Evolutionary conservation across 92 coral and sea anemone species (phyloP), one percentile per base, ranked within the genome.

Genomic region (Parazoanthus darwini): DNA sequence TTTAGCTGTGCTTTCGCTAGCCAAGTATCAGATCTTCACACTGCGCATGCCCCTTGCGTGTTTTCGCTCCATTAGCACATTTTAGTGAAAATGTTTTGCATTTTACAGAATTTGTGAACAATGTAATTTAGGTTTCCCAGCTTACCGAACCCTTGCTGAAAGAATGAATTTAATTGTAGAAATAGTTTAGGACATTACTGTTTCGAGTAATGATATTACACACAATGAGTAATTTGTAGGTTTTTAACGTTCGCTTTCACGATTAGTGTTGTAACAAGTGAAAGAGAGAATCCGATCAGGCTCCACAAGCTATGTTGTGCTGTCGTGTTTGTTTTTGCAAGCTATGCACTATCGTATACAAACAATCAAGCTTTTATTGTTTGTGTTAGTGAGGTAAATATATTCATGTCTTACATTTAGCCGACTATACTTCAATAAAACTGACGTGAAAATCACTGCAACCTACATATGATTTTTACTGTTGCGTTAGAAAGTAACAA

Each of bases 311-410:
- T 18, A 76, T 44, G 43, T 37, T 74, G 54, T 76, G 46, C 23
- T 76, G 80, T 25, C 2, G 33, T 39, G 14, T 42, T 76, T 76
- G 80, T 76, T 36, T 76, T 46, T 76, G 25, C 80, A 25, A 42
- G 25, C 29, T 44, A 1, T 18, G 46, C 35, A 36, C 48, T 23
- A 22, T 43, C 80, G 26, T 76, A 13, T 20, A 76, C 23, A 37
- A 42, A 25, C 23, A 42, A 76, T 39, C 35, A 76, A 76, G 42
- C 37, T 20, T 74, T 74, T 74, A 74, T 74, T 74, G 6, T 35
- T 36, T 76, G 80, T 44, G 46, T 37, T 18, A 74, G 44, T 74
- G n/a, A 74, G 79, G 79, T 74, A 74, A 74, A 36, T 74, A 38
- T 37, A 76, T 38, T 76, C 80, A 18, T 18, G 2, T 10, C 38